These are phyloP conservation scores for Denticeps clupeoides DNA, from an alignment of 2,797 vertebrate genomes.

Conservation along the genomic window DNA sequence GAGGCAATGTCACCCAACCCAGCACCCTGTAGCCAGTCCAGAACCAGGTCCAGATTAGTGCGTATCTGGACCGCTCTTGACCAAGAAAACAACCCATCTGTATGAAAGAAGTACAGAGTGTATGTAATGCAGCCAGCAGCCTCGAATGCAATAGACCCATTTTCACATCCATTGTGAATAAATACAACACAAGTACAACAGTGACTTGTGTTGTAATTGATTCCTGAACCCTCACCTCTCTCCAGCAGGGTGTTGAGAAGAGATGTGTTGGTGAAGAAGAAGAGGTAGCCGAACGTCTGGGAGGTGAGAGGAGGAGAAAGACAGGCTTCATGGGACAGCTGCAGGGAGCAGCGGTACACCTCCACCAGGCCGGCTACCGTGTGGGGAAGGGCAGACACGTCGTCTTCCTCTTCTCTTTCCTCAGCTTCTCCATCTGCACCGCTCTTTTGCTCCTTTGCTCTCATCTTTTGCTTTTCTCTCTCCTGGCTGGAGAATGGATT, in stretches of 20 bases:
- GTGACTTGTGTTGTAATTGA: background rate
- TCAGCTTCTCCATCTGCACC: slow-evolving; percentile 30
- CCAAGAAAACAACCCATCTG: slow-evolving; percentile 82
- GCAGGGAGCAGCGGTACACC: slow-evolving; percentile 76
- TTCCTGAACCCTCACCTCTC: slow-evolving; percentile 60
- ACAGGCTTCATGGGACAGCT: slow-evolving; percentile 71
- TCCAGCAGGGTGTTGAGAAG: slow-evolving; percentile 85
- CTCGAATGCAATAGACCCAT: too few relatives aligned
- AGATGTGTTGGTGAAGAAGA: slow-evolving; percentile 91
- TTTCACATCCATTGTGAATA: too few relatives aligned
- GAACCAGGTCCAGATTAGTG: slow-evolving; percentile 81
- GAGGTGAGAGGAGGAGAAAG: slow-evolving; percentile 81
- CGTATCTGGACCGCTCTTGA: slow-evolving; percentile 83
- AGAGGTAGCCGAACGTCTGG: slow-evolving; percentile 90
- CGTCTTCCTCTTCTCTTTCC: slow-evolving; percentile 56
- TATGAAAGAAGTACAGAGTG: background rate
- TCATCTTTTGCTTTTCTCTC: slow-evolving; percentile 53
- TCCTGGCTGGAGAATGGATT: slow-evolving; percentile 76
- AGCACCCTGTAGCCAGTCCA: slow-evolving; percentile 83
- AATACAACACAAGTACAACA: background rate
- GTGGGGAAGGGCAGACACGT: slow-evolving; percentile 67
- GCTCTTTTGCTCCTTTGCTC: slow-evolving; percentile 29
- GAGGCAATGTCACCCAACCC: slow-evolving; percentile 84
- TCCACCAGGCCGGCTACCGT: slow-evolving; percentile 73
- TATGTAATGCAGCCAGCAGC: background rate